These are phyloP conservation scores for Heliconius congener DNA, from an alignment of 1,140 invertebrate species.

Conservation along the genomic window DNA sequence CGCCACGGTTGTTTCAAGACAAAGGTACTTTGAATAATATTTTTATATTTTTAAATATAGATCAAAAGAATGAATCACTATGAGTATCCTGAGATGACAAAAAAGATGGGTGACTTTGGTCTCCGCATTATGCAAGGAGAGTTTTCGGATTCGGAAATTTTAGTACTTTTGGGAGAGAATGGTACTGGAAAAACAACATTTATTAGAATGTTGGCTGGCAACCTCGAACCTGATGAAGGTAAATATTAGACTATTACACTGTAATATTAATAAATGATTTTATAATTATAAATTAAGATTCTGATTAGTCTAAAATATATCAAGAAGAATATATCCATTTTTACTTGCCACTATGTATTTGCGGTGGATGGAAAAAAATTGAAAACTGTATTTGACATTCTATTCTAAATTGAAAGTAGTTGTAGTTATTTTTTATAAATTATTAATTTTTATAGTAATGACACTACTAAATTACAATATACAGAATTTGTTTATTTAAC, in stretches of 20 bases:
- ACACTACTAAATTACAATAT: too few species aligned
- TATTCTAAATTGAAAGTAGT: too few species aligned
- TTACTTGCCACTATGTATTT: too few species aligned
- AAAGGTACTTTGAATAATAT: neutral
- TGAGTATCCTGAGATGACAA: conserved; percentile 94
- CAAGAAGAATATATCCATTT: too few species aligned
- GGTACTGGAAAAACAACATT: conserved; percentile 99
- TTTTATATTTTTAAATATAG: conserved; percentile 42
- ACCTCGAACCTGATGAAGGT: conserved; percentile 94
- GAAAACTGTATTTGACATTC: too few species aligned
- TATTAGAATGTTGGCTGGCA: conserved; percentile 98
- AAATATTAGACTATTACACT: conserved; percentile 20
- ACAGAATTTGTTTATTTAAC: too few species aligned
- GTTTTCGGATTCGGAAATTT: conserved; percentile 99
- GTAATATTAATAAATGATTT: too few species aligned
- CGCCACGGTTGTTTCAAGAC: neutral
- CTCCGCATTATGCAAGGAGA: conserved; percentile 93
- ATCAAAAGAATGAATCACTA: conserved; percentile 97
- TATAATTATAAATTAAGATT: too few species aligned
- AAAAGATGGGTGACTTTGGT: conserved; percentile 92
- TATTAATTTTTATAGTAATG: too few species aligned
- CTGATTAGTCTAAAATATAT: too few species aligned
- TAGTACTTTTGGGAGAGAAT: conserved; percentile 99
- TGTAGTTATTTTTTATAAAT: too few species aligned
- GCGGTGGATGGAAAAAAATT: too few species aligned